phyloP scores from a whole-genome alignment of 2,113 vertebrate genomes.

The Microcebus lehilahytsara region DNA sequence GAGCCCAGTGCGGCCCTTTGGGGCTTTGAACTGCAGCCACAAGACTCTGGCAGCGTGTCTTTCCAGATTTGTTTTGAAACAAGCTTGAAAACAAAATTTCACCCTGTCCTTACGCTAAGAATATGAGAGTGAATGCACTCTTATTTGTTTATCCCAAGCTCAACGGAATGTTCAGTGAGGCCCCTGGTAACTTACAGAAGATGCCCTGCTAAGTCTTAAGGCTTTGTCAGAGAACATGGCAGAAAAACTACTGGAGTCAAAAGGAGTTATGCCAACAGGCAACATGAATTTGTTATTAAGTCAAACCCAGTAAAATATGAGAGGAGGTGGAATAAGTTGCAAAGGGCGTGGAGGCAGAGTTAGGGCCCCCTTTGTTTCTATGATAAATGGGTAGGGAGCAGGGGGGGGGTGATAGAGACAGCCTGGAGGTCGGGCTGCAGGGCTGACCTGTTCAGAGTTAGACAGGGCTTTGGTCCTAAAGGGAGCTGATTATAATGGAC shows the following conservation, averaged over 20 bases:
- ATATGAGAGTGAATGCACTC: not conserved
- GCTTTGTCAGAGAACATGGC: not conserved
- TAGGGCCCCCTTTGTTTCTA: not conserved
- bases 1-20: slow-evolving; percentile 43
- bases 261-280: not conserved
- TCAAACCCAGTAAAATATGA: not conserved
- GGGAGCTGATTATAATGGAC: not conserved
- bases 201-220: not conserved
- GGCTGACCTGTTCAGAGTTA: not conserved
- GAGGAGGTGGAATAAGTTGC: not conserved
- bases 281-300: not conserved
- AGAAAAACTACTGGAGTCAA: not conserved
- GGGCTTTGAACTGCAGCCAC: slow-evolving; percentile 75
- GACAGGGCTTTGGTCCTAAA: not conserved
- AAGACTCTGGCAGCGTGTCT: slow-evolving; percentile 43
- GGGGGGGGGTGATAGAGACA: too few species aligned
- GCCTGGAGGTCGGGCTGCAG: too few species aligned
- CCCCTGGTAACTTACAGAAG: not conserved
- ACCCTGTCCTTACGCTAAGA: not conserved
- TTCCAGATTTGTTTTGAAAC: slow-evolving; percentile 76
- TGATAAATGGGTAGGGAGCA: not conserved
- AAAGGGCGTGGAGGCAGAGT: not conserved
- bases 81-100: slow-evolving; percentile 60
- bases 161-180: not conserved
- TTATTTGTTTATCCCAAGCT: not conserved